Evolutionary conservation across 2,113 vertebrate species (phyloP).

Genomic region (Pimephales promelas): DNA sequence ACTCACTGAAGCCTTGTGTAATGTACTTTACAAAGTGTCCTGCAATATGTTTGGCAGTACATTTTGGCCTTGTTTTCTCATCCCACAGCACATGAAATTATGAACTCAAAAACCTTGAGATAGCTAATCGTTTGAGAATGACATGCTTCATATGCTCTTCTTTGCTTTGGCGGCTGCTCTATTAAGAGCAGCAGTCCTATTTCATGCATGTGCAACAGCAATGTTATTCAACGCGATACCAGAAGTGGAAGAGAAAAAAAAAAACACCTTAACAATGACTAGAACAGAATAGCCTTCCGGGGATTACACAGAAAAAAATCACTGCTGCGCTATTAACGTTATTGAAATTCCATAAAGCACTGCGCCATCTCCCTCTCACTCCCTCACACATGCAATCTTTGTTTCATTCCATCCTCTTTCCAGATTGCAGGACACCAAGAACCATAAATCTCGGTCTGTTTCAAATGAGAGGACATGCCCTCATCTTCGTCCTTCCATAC

Average conservation of each 20-base stretch:
- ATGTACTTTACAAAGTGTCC: slow-evolving; percentile 38
- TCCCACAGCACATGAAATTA: neutral
- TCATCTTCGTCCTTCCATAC: slow-evolving; percentile 5
- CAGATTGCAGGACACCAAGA: slow-evolving; percentile 12
- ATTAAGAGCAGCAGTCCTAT: neutral
- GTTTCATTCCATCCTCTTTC: neutral
- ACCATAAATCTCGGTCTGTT: neutral
- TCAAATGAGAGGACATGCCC: slow-evolving; percentile 19
- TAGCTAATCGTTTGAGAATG: neutral
- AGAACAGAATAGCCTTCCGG: slow-evolving; percentile 68
- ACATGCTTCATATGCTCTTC: neutral
- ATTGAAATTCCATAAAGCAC: slow-evolving; percentile 68
- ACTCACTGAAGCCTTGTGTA: slow-evolving; percentile 54
- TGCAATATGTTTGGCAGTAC: neutral
- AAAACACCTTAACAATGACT: slow-evolving; percentile 62
- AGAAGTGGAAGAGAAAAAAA: slow-evolving; percentile 54
- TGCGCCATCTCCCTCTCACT: slow-evolving; percentile 50
- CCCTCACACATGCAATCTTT: slow-evolving; percentile 17
- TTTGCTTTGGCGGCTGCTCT: neutral
- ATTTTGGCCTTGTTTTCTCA: slow-evolving; percentile 8
- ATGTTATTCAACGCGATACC: slow-evolving; percentile 24
- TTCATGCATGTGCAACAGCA: slow-evolving; percentile 37
- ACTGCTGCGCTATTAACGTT: slow-evolving; percentile 54
- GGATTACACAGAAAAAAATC: slow-evolving; percentile 70
- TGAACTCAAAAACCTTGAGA: neutral